phyloP scores from a whole-genome alignment of 2,888 invertebrate genomes.

The Sepioteuthis lessoniana region DNA sequence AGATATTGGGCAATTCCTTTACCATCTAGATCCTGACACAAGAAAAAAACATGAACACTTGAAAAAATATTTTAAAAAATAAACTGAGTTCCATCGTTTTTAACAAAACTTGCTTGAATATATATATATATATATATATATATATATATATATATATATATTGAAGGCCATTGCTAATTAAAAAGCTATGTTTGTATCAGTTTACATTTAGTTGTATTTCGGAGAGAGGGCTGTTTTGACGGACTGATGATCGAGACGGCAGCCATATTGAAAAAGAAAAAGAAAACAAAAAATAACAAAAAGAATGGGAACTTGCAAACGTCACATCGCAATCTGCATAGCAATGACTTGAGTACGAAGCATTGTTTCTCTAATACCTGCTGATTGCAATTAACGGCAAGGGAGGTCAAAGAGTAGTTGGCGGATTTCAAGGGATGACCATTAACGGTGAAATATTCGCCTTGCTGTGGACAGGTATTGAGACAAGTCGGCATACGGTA shows the following conservation, averaged over 20 bases:
- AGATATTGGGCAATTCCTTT: too few relatives aligned
- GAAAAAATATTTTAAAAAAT: too few relatives aligned
- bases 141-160: too few relatives aligned
- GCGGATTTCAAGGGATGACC: conserved; percentile 20
- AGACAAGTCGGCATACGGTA: neutral
- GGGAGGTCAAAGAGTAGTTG: neutral
- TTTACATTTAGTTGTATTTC: neutral
- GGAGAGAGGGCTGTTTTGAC: too few relatives aligned
- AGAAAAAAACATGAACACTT: too few relatives aligned
- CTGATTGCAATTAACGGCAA: conserved; percentile 23
- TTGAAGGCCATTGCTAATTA: too few relatives aligned
- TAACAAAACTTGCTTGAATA: too few relatives aligned
- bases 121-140: too few relatives aligned
- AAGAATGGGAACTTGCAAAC: neutral
- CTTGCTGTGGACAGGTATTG: neutral
- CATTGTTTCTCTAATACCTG: neutral
- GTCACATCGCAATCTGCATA: neutral
- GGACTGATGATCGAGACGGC: neutral
- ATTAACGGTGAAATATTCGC: conserved; percentile 33
- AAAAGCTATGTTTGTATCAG: neutral
- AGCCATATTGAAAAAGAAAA: neutral
- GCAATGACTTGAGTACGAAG: neutral
- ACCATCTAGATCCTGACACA: too few relatives aligned
- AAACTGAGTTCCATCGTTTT: too few relatives aligned
- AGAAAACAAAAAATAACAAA: too few relatives aligned